Percentiles rank a stretch among this genome's conserved stretches.
Evolutionary conservation across 2,797 vertebrate species (phyloP).

Genomic region (Sebastiscus tertius): DNA sequence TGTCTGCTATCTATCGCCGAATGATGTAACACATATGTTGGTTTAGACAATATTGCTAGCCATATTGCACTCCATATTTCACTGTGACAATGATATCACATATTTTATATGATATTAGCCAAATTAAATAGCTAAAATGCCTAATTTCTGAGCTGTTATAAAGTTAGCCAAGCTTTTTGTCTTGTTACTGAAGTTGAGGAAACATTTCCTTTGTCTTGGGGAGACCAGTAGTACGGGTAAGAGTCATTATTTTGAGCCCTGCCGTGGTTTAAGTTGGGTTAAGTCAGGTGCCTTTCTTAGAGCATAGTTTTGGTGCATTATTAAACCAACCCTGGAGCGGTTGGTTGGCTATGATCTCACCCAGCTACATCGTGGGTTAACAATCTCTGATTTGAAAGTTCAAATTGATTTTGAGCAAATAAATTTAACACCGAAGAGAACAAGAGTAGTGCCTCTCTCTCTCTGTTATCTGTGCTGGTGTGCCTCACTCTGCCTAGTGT

Average conservation of each 20-base stretch:
- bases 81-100: not conserved
- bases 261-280: not conserved
- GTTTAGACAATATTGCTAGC: not conserved
- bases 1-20: not conserved
- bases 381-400: not conserved
- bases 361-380: not conserved
- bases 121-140: not conserved
- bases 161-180: not conserved
- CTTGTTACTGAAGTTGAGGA: not conserved
- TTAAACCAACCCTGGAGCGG: not conserved
- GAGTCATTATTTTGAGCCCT: constrained; percentile 1
- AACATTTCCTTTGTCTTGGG: too few relatives aligned
- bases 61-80: not conserved
- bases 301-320: not conserved
- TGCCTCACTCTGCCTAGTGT: not conserved
- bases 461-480: not conserved
- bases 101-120: not conserved
- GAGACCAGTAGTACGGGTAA: not conserved
- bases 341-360: not conserved
- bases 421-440: not conserved
- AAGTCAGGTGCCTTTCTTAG: not conserved
- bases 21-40: not conserved
- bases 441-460: not conserved
- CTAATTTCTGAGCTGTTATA: not conserved
- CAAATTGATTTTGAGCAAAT: not conserved